These are phyloP conservation scores for Spilarctia lutea DNA, from an alignment of 2,888 invertebrate species.

Conservation along the genomic window DNA sequence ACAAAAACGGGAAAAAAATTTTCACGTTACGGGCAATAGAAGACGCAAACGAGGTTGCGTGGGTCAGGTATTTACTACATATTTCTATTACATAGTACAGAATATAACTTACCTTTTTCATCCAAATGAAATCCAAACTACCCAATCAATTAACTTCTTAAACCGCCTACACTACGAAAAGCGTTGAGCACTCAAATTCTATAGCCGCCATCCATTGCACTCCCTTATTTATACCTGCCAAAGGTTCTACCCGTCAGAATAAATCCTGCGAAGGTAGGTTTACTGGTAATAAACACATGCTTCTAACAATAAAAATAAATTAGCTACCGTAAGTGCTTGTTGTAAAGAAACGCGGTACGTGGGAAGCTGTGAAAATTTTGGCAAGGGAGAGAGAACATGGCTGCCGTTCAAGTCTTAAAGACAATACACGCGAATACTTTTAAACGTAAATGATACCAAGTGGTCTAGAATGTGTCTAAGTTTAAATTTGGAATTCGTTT, in stretches of 20 bases:
- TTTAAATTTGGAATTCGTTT: not conserved
- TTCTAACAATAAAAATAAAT: slow-evolving; percentile 54
- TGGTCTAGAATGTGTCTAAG: not conserved
- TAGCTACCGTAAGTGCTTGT: slow-evolving; percentile 46
- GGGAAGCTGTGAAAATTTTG: slow-evolving; percentile 34
- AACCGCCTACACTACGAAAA: slow-evolving; percentile 11
- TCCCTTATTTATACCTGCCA: slow-evolving; percentile 30
- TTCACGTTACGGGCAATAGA: no score
- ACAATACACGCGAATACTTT: not conserved
- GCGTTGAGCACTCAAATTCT: slow-evolving; percentile 13
- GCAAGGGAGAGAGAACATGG: slow-evolving; percentile 7
- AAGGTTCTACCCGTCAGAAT: slow-evolving; percentile 42
- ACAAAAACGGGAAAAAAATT: no score
- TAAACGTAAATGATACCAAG: not conserved
- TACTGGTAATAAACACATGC: slow-evolving; percentile 41
- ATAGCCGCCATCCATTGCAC: slow-evolving; percentile 24
- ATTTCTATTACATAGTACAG: not conserved
- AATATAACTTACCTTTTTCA: not conserved
- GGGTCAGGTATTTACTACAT: no score
- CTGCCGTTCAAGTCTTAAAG: not conserved
- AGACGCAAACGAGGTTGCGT: no score
- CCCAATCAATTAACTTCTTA: slow-evolving; percentile 4
- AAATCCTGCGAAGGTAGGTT: slow-evolving; percentile 46
- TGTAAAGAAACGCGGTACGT: slow-evolving; percentile 47
- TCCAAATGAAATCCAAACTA: not conserved